phyloP scores from a whole-genome alignment of 2,797 vertebrate species.

The Cottoperca gobio region DNA sequence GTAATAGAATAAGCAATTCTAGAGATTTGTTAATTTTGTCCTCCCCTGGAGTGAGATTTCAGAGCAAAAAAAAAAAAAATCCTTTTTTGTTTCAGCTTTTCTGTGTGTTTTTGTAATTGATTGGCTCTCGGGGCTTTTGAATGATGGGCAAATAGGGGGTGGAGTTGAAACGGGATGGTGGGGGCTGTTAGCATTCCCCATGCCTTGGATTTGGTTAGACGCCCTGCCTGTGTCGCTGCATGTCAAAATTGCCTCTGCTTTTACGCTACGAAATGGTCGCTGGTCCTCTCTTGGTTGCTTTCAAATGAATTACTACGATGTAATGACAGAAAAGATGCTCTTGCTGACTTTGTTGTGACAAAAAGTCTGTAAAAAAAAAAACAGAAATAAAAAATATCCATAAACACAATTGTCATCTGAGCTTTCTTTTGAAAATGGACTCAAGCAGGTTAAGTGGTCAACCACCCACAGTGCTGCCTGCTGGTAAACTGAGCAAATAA shows the following conservation, averaged over 20 bases:
- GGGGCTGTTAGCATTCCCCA: conserved; percentile 45
- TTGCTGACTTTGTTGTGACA: conserved; percentile 86
- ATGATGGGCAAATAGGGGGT: conserved; percentile 37
- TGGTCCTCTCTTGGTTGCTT: conserved; percentile 76
- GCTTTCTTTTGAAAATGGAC: background rate
- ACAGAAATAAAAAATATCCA: conserved; percentile 72
- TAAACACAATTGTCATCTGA: conserved; percentile 33
- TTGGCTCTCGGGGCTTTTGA: conserved; percentile 37
- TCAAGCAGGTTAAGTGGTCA: fast-evolving
- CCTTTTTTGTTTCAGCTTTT: conserved; percentile 52
- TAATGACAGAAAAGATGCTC: conserved; percentile 75
- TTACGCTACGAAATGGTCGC: conserved; percentile 69
- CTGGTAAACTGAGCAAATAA: too few species aligned
- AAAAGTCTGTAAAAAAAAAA: conserved; percentile 85
- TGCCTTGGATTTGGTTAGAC: conserved; percentile 65
- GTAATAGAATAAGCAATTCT: conserved; percentile 54
- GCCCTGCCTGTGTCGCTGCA: conserved; percentile 76
- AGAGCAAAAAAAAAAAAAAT: conserved; percentile 29
- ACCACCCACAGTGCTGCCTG: too few species aligned
- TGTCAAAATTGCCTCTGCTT: conserved; percentile 82
- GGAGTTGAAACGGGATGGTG: conserved; percentile 46
- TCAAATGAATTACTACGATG: conserved; percentile 68
- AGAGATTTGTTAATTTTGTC: conserved; percentile 50
- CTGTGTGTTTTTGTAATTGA: conserved; percentile 62
- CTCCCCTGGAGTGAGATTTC: conserved; percentile 48